A percentile compares a stretch with the other conserved stretches of the same genome.
Conservation (phyloP, 2,797 vertebrate species). For the Mergus octosetaceus region DNA sequence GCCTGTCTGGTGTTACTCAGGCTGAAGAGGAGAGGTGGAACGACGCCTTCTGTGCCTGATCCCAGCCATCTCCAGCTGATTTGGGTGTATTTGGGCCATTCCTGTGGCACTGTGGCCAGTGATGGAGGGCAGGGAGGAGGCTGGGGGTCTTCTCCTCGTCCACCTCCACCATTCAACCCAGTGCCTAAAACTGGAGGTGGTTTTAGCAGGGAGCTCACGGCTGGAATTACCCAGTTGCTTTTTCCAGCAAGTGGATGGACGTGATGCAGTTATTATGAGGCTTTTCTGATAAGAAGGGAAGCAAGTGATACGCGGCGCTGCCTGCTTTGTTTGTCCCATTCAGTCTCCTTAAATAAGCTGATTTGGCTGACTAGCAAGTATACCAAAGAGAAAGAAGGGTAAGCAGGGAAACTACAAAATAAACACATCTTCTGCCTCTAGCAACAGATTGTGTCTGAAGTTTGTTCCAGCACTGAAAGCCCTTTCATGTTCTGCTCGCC, state of each 20-base stretch:
- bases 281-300: neutral
- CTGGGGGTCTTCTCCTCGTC: neutral
- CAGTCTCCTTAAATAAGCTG: neutral
- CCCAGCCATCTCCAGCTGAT: neutral
- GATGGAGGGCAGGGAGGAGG: neutral
- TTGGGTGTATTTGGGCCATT: fast-evolving
- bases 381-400: neutral
- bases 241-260: neutral
- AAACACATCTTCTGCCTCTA: constrained; percentile 45
- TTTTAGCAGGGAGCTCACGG: neutral
- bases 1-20: neutral
- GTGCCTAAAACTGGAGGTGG: neutral
- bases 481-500: constrained; percentile 18
- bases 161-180: neutral
- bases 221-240: neutral
- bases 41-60: fast-evolving
- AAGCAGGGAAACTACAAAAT: constrained; percentile 11
- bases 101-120: neutral
- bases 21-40: neutral
- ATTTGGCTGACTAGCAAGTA: neutral
- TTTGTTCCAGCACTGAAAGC: constrained; percentile 20
- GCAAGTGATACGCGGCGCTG: neutral
- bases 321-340: neutral
- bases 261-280: neutral
- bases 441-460: constrained; percentile 22